Conservation (phyloP, 2,888 invertebrate species). For the Oegoconia quadripuncta region DNA sequence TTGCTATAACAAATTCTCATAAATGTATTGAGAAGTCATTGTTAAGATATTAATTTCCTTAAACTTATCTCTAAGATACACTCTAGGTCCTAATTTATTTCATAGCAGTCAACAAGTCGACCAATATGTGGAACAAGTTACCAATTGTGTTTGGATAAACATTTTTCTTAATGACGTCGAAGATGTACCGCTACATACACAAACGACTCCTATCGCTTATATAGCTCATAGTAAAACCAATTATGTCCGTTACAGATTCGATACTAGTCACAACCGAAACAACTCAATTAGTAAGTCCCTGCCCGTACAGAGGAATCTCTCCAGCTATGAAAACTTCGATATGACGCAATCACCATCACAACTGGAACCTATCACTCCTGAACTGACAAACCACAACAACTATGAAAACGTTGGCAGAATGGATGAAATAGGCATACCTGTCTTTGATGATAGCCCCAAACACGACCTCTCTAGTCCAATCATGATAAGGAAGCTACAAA, state of each 20-base stretch:
- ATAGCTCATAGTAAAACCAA: no score
- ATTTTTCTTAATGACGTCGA: no score
- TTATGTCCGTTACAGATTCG: slow-evolving; percentile 61
- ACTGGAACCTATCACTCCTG: slow-evolving; percentile 48
- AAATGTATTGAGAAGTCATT: no score
- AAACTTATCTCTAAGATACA: no score
- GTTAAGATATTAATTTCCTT: no score
- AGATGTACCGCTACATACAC: no score
- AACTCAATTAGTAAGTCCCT: slow-evolving; percentile 49
- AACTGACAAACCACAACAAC: slow-evolving; percentile 48
- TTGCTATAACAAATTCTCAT: no score
- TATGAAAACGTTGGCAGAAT: slow-evolving; percentile 62
- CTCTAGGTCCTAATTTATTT: no score
- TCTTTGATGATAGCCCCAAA: slow-evolving; percentile 50
- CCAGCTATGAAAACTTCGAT: slow-evolving; percentile 79
- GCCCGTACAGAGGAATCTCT: slow-evolving; percentile 59
- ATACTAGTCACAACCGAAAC: slow-evolving; percentile 63
- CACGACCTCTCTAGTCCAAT: slow-evolving; percentile 65
- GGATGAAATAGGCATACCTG: slow-evolving; percentile 71
- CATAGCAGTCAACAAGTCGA: no score
- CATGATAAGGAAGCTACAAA: slow-evolving; percentile 55
- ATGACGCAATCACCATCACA: slow-evolving; percentile 39
- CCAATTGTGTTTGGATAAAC: no score
- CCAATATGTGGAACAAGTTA: no score
- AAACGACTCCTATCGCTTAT: no score